These are phyloP conservation scores for Stenchaetothrips biformis DNA, from an alignment of 2,888 invertebrate species.

Conservation along the genomic window DNA sequence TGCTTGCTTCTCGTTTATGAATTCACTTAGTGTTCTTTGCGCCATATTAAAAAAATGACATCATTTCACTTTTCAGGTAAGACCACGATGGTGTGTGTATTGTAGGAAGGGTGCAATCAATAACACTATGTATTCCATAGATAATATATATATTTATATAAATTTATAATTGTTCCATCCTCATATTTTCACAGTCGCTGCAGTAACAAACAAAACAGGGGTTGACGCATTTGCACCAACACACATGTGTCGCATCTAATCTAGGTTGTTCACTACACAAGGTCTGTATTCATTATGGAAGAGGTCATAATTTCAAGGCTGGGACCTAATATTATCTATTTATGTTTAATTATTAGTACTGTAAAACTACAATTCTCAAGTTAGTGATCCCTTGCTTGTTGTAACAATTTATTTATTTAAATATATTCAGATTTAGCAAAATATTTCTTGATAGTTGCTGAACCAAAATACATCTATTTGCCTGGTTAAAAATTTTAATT, in stretches of 20 bases:
- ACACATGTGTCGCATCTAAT: background rate
- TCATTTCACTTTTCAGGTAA: no score
- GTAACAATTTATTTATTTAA: background rate
- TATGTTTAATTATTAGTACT: background rate
- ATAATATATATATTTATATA: background rate
- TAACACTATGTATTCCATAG: background rate
- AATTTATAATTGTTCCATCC: background rate
- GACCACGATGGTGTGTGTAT: no score
- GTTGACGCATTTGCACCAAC: background rate
- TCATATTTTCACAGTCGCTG: background rate
- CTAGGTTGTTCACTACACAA: background rate
- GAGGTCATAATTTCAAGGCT: background rate
- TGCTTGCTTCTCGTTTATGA: no score
- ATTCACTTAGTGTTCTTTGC: no score
- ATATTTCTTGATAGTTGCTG: background rate
- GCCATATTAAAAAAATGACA: no score
- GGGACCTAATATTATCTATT: background rate
- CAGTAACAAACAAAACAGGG: background rate
- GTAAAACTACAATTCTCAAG: background rate
- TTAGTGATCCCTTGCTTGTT: background rate
- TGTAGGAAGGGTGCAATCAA: background rate
- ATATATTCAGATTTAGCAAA: background rate
- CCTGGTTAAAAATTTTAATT: background rate
- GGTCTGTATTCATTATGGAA: background rate
- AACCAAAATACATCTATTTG: background rate